Evolutionary conservation across 2,113 vertebrate species (phyloP), one percentile per base, ranked within the genome.

Genomic region (Oriolus oriolus): DNA sequence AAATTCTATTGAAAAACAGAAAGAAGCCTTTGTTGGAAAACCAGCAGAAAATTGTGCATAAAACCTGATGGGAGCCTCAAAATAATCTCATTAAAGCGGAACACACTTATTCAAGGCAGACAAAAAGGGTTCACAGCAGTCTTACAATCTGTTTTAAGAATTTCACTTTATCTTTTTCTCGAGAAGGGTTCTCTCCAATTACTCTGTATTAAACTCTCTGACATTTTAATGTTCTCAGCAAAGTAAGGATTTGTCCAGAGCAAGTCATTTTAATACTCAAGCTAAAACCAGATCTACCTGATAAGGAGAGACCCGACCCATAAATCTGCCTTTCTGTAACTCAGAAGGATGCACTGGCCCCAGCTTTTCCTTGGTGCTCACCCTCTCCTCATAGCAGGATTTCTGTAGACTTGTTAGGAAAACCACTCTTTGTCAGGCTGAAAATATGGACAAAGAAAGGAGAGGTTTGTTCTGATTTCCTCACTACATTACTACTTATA

Each of bases 71-170:
- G 95, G 88, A 97, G 96, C 92, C 97, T 97, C 97, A 98, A 96
- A 98, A 98, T 97, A 98, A 98, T 98, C 97, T 97, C 95, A 97
- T 98, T 98, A 97, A 97, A 97, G 92, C 84, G 80, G 85, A 98
- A 97, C 97, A 95, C 75, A 92, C 76, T 97, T 96, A 97, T 97
- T 97, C 93, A 98, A 95, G 87, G 86, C 88, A 89, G 76, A 97
- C 95, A 97, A 97, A 97, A 96, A 92, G 22, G 85, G 86, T 97
- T 97, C 96, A 89, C 76, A 92, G 96, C 87, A 96, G 87, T 86
- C 91, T 93, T 95, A 84, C 97, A 96, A 96, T 97, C 95, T 97
- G 92, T 73, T 96, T 96, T 87, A 97, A 93, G 91, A 97, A 97
- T 97, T 97, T 87, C 77, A 87, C 89, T 97, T 94, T 90, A 95